These are phyloP conservation scores for Centropus unirufus DNA, from an alignment of 2,113 vertebrate genomes.

Conservation along the genomic window DNA sequence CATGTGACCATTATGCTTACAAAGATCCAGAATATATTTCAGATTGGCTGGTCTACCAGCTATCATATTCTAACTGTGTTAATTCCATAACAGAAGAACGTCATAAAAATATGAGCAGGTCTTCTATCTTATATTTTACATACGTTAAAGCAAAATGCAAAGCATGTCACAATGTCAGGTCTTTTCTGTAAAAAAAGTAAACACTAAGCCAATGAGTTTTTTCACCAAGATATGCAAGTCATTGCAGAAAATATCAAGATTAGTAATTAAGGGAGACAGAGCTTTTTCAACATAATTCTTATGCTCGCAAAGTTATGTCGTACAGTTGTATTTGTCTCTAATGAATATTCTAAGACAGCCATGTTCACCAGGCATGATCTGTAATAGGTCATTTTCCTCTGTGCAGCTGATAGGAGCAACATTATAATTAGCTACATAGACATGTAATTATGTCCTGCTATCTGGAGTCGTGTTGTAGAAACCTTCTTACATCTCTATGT, in stretches of 20 bases:
- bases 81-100: not conserved
- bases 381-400: not conserved
- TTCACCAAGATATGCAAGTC: not conserved
- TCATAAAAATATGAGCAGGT: not conserved
- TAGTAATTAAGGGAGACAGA: not conserved
- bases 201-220: not conserved
- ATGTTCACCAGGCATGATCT: not conserved
- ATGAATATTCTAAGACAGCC: not conserved
- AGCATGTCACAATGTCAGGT: not conserved
- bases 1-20: not conserved
- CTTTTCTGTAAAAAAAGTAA: not conserved
- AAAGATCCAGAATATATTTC: not conserved
- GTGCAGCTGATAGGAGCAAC: not conserved
- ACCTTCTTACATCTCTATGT: constrained; percentile 9
- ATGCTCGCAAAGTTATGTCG: accelerated
- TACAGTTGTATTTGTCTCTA: not conserved
- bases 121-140: not conserved
- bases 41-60: not conserved
- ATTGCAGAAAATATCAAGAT: not conserved
- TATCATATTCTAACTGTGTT: not conserved
- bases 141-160: not conserved
- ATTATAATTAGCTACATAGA: constrained; percentile 35
- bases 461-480: constrained; percentile 1
- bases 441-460: constrained; percentile 37
- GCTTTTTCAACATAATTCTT: not conserved